Percentiles rank a stretch among this genome's conserved stretches.
Evolutionary conservation across 2,888 invertebrate genomes (phyloP).

Genomic region (Elgonia sp.): DNA sequence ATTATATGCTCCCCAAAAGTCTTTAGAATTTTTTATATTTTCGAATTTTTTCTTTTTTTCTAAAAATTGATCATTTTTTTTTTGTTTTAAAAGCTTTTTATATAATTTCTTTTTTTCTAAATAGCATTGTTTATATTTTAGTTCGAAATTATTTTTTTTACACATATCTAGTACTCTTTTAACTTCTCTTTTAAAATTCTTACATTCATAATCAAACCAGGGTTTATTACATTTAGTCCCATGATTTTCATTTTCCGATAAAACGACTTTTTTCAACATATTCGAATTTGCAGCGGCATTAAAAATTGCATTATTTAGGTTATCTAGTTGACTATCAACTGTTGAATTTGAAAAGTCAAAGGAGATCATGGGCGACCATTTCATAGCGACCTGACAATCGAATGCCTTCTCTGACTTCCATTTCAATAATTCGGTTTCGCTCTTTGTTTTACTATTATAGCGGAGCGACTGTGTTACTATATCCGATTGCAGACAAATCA

Average conservation of each 20-base stretch:
- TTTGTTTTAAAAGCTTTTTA: background rate
- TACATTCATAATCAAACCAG: conserved; percentile 30
- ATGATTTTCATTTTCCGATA: background rate
- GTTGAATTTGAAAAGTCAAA: conserved; percentile 32
- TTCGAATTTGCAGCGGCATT: background rate
- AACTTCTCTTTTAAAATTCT: background rate
- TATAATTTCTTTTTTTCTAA: background rate
- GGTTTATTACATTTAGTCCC: conserved; percentile 13
- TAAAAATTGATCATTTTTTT: background rate
- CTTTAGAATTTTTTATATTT: conserved; percentile 12
- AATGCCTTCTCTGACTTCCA: background rate
- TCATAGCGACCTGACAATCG: background rate
- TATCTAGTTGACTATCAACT: background rate
- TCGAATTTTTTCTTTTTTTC: conserved; percentile 19
- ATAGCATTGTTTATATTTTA: background rate
- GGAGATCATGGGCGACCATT: background rate
- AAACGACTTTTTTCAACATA: background rate
- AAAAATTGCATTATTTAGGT: conserved; percentile 1
- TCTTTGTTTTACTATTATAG: no score
- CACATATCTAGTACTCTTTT: background rate
- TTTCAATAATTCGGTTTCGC: conserved; percentile 2
- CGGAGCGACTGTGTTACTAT: no score
- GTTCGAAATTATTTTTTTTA: conserved; percentile 22
- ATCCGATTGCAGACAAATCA: background rate
- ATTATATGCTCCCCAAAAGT: conserved; percentile 14